These are phyloP conservation scores for Hydropsyche betteni DNA, from an alignment of 2,888 invertebrate species.

Conservation along the genomic window DNA sequence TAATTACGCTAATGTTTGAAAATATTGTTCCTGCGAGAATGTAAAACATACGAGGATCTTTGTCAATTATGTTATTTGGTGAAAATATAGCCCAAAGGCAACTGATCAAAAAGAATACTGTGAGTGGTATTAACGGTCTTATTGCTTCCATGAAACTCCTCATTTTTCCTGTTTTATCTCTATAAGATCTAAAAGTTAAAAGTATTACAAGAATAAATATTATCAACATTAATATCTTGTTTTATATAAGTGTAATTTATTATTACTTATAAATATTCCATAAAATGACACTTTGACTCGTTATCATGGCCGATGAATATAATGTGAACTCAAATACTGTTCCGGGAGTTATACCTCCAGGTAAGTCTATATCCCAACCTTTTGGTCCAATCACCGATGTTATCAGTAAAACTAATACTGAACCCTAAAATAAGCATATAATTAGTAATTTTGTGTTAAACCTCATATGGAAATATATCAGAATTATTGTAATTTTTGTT, in stretches of 20 bases:
- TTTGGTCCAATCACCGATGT: conserved; percentile 76
- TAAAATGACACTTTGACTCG: conserved; percentile 89
- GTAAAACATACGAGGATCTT: conserved; percentile 87
- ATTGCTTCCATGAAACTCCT: conserved; percentile 81
- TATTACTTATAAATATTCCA: conserved; percentile 89
- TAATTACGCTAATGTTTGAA: conserved; percentile 96
- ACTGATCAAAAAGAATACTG: conserved; percentile 77
- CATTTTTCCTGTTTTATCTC: conserved; percentile 87
- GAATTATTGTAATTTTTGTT: too few species aligned
- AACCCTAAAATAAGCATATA: conserved; percentile 58
- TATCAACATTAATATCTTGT: too few species aligned
- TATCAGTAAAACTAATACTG: conserved; percentile 66
- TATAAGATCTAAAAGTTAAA: conserved; percentile 74
- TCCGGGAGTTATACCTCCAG: conserved; percentile 78
- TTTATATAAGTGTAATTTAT: too few species aligned
- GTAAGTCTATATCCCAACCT: conserved; percentile 84
- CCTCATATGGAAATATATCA: not conserved
- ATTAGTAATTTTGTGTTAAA: not conserved
- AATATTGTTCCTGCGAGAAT: conserved; percentile 93
- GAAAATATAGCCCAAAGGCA: conserved; percentile 85
- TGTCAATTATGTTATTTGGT: conserved; percentile 80
- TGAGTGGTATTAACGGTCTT: conserved; percentile 85
- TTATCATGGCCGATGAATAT: conserved; percentile 83
- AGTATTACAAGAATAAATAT: conserved; percentile 10
- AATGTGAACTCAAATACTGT: conserved; percentile 84